Evolutionary conservation across 1,140 invertebrate genomes (phyloP), one percentile per base, ranked within the genome.

Genomic region (Pseudomyrmex concolor): DNA sequence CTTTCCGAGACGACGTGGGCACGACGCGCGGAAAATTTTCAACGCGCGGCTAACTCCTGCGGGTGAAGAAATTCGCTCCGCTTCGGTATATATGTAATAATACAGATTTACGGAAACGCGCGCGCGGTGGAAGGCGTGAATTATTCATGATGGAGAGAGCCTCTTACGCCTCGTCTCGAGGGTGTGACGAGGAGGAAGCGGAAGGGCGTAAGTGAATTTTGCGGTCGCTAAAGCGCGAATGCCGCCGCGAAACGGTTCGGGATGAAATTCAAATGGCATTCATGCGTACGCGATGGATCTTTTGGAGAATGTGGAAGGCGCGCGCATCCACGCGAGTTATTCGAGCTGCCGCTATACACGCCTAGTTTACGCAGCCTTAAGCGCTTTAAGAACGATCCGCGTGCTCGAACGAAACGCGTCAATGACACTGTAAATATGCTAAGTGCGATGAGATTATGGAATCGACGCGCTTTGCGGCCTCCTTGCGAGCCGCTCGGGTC

Each of bases 201-300:
- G 74, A 86, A 70, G 85, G 85, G 81, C 85, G 62, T 78, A 70
- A 86, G 73, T 84, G 66, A 88, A 73, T 77, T 78, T 86, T 43
- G 74, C 71, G 66, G 51, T 48, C 66, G 74, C 73, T 59, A 55
- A 71, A 84, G 57, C 72, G 67, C 77, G 71, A 71, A 78, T 78
- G 50, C 63, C 45, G 45, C 19, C 25, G 54, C 59, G 3, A 63
- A 66, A 22, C 55, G 13, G 34, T 78, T 71, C 66, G 55, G 34
- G 19, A 81, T 86, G 60, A 78, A 85, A 88, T 89, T 88, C 85
- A 70, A 81, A 83, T 88, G 60, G 51, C 71, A 60, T 72, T 77
- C 60, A 22, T 54, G 50, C 50, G 57, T 34, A 34, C 70, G 74
- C 43, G 25, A 82, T 73, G 34, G 2, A 25, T 25, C 70, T 73